Evolutionary conservation across 2,888 invertebrate genomes (phyloP).

Genomic region (Parnassius glacialis): DNA sequence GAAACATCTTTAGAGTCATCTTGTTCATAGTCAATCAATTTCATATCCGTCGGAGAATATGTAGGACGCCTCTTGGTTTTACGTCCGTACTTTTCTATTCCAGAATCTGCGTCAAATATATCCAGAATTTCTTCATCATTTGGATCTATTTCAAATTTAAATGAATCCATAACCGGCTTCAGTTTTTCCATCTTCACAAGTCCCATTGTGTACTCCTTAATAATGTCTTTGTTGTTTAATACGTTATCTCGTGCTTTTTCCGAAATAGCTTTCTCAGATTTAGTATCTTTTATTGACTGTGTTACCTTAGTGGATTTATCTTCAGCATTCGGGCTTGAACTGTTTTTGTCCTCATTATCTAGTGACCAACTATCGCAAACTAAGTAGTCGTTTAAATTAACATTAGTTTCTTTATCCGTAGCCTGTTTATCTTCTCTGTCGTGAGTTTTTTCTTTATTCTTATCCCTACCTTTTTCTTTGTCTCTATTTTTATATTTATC

Average conservation of each 20-base stretch:
- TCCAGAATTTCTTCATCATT: slow-evolving; percentile 61
- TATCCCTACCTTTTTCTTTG: slow-evolving; percentile 35
- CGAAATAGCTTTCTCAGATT: slow-evolving; percentile 37
- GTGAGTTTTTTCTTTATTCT: slow-evolving; percentile 32
- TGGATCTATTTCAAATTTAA: slow-evolving; percentile 68
- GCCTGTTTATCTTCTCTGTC: slow-evolving; percentile 30
- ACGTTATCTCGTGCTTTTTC: slow-evolving; percentile 40
- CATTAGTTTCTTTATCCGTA: slow-evolving; percentile 53
- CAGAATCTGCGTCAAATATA: slow-evolving; percentile 53
- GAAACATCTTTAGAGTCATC: slow-evolving; percentile 47
- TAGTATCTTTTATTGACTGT: slow-evolving; percentile 31
- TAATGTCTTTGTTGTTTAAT: slow-evolving; percentile 34
- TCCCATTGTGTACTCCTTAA: slow-evolving; percentile 29
- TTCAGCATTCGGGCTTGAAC: slow-evolving; percentile 50
- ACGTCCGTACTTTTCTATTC: slow-evolving; percentile 46
- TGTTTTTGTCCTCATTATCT: slow-evolving; percentile 65
- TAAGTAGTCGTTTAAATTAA: slow-evolving; percentile 66
- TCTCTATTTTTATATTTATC: slow-evolving; percentile 39
- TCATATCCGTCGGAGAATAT: slow-evolving; percentile 49
- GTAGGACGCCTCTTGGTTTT: slow-evolving; percentile 39
- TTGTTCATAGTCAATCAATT: slow-evolving; percentile 47
- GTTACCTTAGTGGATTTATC: slow-evolving; percentile 40
- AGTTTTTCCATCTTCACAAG: slow-evolving; percentile 52
- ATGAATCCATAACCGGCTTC: slow-evolving; percentile 66
- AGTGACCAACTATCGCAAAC: slow-evolving; percentile 76